Evolutionary conservation across 1,140 invertebrate genomes (phyloP).

Genomic region (Dendrolimus punctatus): DNA sequence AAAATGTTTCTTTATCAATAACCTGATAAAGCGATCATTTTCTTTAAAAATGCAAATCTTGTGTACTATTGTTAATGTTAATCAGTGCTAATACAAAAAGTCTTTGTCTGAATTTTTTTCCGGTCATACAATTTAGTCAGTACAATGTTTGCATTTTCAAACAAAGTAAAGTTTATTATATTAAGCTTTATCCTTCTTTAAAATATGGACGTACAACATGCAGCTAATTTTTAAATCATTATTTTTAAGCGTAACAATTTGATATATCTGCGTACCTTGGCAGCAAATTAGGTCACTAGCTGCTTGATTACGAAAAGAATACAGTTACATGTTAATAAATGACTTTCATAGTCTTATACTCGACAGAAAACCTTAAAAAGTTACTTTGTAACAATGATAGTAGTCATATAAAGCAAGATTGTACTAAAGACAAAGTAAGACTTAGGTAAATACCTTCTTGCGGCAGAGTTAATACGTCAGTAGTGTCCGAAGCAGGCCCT

Average conservation of each 20-base stretch:
- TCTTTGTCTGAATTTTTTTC: no score
- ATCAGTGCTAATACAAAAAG: no score
- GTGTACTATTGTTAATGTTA: no score
- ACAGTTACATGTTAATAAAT: slow-evolving; percentile 14
- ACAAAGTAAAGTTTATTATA: no score
- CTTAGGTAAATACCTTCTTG: slow-evolving; percentile 84
- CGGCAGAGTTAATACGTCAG: slow-evolving; percentile 89
- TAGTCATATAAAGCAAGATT: neutral
- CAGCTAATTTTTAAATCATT: neutral
- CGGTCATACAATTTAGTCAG: no score
- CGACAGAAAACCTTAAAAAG: neutral
- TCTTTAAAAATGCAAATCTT: no score
- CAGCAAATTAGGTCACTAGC: slow-evolving; percentile 71
- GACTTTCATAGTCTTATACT: no score
- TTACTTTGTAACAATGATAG: neutral
- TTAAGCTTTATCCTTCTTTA: no score
- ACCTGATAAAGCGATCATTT: no score
- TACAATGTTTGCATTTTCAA: no score
- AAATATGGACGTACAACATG: neutral
- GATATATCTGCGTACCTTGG: slow-evolving; percentile 62
- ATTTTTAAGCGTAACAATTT: neutral
- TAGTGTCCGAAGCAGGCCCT: slow-evolving; percentile 90
- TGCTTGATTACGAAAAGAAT: slow-evolving; percentile 61
- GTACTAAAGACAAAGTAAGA: neutral
- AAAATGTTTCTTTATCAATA: no score